Conservation (phyloP, 2,888 invertebrate genomes). For the Lissocephala sabroskyi region DNA sequence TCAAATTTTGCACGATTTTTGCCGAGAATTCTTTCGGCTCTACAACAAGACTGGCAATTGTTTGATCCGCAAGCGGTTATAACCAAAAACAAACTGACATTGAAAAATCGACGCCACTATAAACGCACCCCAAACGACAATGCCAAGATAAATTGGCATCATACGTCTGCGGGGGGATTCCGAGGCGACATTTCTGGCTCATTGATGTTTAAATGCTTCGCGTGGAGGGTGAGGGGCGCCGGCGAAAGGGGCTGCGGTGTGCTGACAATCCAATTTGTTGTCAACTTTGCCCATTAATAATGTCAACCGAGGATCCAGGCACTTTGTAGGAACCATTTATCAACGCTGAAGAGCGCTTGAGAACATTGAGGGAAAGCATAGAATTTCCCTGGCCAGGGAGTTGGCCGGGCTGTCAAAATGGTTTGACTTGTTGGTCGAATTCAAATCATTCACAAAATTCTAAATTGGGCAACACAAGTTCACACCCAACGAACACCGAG, state of each 20-base stretch:
- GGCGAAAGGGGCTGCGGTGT: not conserved
- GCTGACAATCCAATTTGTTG: slow-evolving; percentile 22
- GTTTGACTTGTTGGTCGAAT: no score
- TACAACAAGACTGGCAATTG: not conserved
- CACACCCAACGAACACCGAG: no score
- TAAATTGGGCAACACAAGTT: no score
- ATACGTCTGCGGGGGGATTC: not conserved
- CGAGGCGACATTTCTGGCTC: not conserved
- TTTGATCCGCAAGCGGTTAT: slow-evolving; percentile 15
- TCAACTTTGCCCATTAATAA: not conserved
- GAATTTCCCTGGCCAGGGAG: no score
- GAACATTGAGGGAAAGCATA: no score
- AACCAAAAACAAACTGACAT: slow-evolving; percentile 3
- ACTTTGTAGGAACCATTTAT: no score
- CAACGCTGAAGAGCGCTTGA: no score
- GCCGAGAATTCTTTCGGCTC: no score
- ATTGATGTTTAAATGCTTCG: not conserved
- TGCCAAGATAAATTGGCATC: slow-evolving; percentile 13
- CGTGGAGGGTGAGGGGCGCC: not conserved
- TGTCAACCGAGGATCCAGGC: not conserved
- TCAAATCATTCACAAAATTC: no score
- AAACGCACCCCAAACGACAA: not conserved
- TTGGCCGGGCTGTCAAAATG: no score
- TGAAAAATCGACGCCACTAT: slow-evolving; percentile 9
- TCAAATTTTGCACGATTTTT: slow-evolving; percentile 25